A percentile compares a stretch with the other conserved stretches of the same genome.
These are phyloP conservation scores for Tor tambroides DNA, from an alignment of 2,113 vertebrate genomes.

Conservation along the genomic window DNA sequence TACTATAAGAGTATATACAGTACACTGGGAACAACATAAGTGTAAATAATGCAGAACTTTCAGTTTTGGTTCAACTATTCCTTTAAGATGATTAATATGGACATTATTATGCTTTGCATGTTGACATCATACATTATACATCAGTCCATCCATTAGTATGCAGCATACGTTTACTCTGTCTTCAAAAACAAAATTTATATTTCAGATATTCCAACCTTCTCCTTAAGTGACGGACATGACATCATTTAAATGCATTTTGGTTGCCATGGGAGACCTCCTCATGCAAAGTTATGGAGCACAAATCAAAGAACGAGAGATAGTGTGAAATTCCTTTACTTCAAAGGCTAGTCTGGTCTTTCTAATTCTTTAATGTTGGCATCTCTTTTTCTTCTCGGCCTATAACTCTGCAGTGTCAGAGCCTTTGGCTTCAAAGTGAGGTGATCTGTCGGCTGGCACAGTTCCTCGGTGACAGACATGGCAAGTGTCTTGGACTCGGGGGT, in stretches of 20 bases:
- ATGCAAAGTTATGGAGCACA: background rate
- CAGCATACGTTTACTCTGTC: background rate
- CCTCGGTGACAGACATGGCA: slow-evolving; percentile 34
- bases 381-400: slow-evolving; percentile 14
- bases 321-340: slow-evolving; percentile 49
- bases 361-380: slow-evolving; percentile 45
- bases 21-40: background rate
- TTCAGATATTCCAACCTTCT: background rate
- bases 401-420: slow-evolving; percentile 32
- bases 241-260: slow-evolving; percentile 39
- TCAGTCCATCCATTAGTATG: background rate
- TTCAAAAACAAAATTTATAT: slow-evolving; percentile 5
- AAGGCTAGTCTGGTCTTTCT: slow-evolving; percentile 40
- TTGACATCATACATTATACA: slow-evolving; percentile 19
- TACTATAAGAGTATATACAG: background rate
- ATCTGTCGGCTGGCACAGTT: slow-evolving; percentile 43
- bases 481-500: slow-evolving; percentile 17
- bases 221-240: slow-evolving; percentile 17
- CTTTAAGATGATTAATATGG: background rate
- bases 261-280: slow-evolving; percentile 35
- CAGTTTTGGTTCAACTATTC: background rate
- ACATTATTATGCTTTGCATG: background rate
- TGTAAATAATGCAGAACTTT: background rate
- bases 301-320: slow-evolving; percentile 43
- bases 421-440: slow-evolving; percentile 45